These are phyloP conservation scores for Nannospalax galili DNA, from an alignment of 2,113 vertebrate species.

Conservation along the genomic window DNA sequence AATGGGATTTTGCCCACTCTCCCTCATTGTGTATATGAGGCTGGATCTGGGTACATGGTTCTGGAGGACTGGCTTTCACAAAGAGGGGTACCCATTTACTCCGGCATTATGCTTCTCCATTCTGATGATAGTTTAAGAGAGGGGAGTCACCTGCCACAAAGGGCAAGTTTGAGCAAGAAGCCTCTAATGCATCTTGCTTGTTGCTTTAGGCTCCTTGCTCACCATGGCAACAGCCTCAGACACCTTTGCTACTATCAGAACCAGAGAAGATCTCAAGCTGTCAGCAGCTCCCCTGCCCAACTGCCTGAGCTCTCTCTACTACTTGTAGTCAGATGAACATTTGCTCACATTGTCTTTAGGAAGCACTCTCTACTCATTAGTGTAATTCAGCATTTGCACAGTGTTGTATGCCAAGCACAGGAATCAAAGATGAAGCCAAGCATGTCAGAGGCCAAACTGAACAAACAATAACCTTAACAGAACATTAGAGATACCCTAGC, in stretches of 20 bases:
- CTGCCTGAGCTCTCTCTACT: background rate
- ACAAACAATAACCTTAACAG: background rate
- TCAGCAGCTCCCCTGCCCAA: background rate
- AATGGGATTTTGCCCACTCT: too few relatives aligned
- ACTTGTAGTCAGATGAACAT: background rate
- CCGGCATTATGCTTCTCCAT: background rate
- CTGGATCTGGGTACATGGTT: background rate
- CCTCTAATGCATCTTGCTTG: background rate
- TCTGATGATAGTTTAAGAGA: background rate
- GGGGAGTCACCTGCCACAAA: background rate
- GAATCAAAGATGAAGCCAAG: slow-evolving; percentile 4
- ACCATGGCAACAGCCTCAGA: background rate
- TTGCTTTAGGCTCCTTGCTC: background rate
- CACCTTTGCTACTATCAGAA: background rate
- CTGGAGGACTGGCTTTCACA: background rate
- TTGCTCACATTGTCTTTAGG: background rate
- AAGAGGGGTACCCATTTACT: background rate
- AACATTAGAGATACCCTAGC: background rate
- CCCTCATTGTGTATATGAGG: background rate
- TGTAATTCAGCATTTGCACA: background rate
- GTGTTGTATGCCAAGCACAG: background rate
- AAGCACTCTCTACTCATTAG: background rate
- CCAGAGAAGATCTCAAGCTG: background rate
- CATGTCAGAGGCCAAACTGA: background rate
- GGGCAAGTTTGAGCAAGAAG: background rate